Conservation (phyloP, 2,113 vertebrate species). For the Nyctibius bracteatus region DNA sequence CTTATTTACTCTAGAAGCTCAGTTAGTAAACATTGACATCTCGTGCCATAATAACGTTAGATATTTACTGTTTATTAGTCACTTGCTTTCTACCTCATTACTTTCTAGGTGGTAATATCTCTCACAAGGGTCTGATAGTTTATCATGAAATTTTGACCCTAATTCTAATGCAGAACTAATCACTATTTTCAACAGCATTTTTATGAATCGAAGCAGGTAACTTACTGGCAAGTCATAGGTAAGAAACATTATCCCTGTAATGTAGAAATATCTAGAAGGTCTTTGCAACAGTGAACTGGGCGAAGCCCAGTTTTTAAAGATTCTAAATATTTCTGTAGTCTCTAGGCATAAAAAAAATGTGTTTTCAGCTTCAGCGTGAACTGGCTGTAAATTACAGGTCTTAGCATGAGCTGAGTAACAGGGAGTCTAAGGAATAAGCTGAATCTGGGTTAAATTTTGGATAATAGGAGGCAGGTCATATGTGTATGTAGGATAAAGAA, state of each 20-base stretch:
- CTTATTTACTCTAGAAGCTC: constrained; percentile 4
- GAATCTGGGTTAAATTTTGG: constrained; percentile 24
- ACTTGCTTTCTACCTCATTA: not conserved
- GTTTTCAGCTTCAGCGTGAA: constrained; percentile 35
- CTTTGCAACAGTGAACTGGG: not conserved
- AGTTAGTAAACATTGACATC: not conserved
- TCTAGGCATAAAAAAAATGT: not conserved
- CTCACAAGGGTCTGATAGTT: not conserved
- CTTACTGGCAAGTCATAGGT: not conserved
- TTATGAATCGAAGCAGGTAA: constrained; percentile 22
- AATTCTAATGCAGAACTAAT: not conserved
- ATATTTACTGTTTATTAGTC: not conserved
- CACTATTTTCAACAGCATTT: constrained; percentile 31
- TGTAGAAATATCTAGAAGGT: constrained; percentile 48
- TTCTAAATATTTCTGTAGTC: constrained; percentile 1
- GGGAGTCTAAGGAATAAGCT: not conserved
- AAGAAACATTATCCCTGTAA: not conserved
- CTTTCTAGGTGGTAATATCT: not conserved
- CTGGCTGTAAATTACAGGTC: constrained; percentile 55
- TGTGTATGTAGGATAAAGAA: not conserved
- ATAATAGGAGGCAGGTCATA: not conserved
- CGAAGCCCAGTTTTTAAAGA: constrained; percentile 15
- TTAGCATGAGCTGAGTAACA: constrained; percentile 37
- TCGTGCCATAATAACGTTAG: not conserved
- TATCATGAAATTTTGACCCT: constrained; percentile 21